Evolutionary conservation across 2,113 vertebrate species (phyloP).

Genomic region (Macaca mulatta): DNA sequence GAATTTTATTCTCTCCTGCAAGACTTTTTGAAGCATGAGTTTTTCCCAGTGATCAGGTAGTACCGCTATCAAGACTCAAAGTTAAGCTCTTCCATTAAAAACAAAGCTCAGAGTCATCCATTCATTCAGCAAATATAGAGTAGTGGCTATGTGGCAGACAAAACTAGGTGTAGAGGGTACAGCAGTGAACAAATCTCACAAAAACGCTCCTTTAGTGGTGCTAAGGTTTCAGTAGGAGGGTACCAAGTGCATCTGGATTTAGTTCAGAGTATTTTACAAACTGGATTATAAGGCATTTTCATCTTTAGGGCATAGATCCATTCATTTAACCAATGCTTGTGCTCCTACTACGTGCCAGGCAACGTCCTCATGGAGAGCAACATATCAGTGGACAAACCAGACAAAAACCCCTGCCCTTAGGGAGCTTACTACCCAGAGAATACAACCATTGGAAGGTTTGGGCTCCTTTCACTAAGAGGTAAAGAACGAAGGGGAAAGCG

Average conservation of each 20-base stretch:
- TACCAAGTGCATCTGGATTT: neutral
- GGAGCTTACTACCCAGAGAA: neutral
- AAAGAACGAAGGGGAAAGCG: neutral
- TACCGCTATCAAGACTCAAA: neutral
- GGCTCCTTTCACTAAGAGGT: neutral
- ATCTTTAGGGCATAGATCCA: neutral
- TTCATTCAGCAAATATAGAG: neutral
- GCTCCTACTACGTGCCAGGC: neutral
- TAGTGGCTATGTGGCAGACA: neutral
- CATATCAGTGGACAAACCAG: neutral
- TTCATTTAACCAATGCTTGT: neutral
- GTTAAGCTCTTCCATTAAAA: neutral
- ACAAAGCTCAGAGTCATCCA: neutral
- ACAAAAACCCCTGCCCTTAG: neutral
- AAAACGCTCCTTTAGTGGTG: neutral
- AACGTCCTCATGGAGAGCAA: neutral
- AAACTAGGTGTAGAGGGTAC: neutral
- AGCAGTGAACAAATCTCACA: neutral
- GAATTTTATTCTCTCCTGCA: slow-evolving; percentile 2
- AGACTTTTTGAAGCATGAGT: neutral
- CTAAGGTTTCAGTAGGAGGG: neutral
- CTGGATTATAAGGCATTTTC: neutral
- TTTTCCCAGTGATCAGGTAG: neutral
- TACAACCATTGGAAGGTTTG: neutral
- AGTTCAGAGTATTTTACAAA: neutral